A percentile compares a stretch with the other conserved stretches of the same genome.
Evolutionary conservation across 37 sponge, comb jelly and placozoan species (phyloP).

Genomic region (Mnemiopsis leidyi): DNA sequence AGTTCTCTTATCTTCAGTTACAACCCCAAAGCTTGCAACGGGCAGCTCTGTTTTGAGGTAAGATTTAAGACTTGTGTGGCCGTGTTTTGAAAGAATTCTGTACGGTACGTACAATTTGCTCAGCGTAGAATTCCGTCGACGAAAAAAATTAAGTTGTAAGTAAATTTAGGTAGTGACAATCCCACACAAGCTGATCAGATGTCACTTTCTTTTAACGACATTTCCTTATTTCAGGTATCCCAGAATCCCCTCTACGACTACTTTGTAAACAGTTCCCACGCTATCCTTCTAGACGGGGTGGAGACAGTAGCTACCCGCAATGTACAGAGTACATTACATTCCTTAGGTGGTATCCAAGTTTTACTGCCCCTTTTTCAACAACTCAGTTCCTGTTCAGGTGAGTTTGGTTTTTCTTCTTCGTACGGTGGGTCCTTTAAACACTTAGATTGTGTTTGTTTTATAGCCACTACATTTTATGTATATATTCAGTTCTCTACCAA

Average conservation of each 20-base stretch:
- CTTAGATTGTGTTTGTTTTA: too few species aligned
- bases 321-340: constrained; percentile 77
- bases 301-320: constrained; percentile 75
- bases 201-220: background rate
- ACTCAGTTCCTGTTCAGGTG: constrained; percentile 26
- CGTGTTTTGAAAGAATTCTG: too few species aligned
- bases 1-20: constrained; percentile 77
- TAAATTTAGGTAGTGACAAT: too few species aligned
- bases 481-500: too few species aligned
- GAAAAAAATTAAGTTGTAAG: too few species aligned
- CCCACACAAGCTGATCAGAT: too few species aligned
- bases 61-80: too few species aligned
- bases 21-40: constrained; percentile 88
- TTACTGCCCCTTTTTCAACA: constrained; percentile 51
- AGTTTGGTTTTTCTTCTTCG: too few species aligned
- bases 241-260: constrained; percentile 71
- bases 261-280: constrained; percentile 89
- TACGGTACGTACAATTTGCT: too few species aligned
- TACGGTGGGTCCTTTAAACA: too few species aligned
- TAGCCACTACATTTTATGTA: too few species aligned
- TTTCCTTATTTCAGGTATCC: constrained; percentile 66
- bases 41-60: constrained; percentile 82
- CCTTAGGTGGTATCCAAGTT: constrained; percentile 87
- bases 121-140: too few species aligned
- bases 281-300: constrained; percentile 88